phyloP scores from a whole-genome alignment of 2,888 invertebrate genomes.

The Anaspis maculata region DNA sequence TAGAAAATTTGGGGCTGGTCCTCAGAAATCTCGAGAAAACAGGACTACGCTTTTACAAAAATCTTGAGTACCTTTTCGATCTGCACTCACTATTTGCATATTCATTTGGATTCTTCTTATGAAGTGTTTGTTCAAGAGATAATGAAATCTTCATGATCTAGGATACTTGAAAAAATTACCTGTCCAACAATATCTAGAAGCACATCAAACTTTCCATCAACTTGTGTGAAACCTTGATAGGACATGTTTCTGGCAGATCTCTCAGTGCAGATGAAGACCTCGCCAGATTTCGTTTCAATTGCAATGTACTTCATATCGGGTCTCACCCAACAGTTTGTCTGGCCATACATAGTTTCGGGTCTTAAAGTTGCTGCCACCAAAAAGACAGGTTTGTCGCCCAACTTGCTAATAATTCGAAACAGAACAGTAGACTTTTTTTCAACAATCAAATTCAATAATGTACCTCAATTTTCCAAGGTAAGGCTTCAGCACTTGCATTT shows the following conservation, averaged over 20 bases:
- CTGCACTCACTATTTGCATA: no score
- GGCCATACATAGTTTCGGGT: slow-evolving; percentile 99
- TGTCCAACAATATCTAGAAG: slow-evolving; percentile 62
- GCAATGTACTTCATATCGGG: slow-evolving; percentile 93
- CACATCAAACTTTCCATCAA: slow-evolving; percentile 69
- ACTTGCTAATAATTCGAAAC: slow-evolving; percentile 6
- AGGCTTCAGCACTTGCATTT: slow-evolving; percentile 76
- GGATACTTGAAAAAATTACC: slow-evolving; percentile 43
- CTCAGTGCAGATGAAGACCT: slow-evolving; percentile 79
- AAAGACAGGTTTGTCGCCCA: slow-evolving; percentile 45
- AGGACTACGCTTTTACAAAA: no score
- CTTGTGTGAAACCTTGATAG: slow-evolving; percentile 82
- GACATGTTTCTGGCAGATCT: slow-evolving; percentile 93
- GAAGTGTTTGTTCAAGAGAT: no score
- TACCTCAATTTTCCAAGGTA: slow-evolving; percentile 64
- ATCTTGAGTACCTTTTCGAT: no score
- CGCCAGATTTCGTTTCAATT: slow-evolving; percentile 61
- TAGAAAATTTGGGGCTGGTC: no score
- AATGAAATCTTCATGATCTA: no score
- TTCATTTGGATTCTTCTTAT: no score
- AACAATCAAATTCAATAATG: slow-evolving; percentile 18
- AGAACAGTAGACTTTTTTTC: slow-evolving; percentile 1
- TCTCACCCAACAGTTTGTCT: slow-evolving; percentile 97
- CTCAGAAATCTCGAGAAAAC: no score
- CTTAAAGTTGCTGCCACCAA: slow-evolving; percentile 96